These are phyloP conservation scores for Arrhamphus sclerolepis DNA, from an alignment of 2,797 vertebrate genomes.

Conservation along the genomic window DNA sequence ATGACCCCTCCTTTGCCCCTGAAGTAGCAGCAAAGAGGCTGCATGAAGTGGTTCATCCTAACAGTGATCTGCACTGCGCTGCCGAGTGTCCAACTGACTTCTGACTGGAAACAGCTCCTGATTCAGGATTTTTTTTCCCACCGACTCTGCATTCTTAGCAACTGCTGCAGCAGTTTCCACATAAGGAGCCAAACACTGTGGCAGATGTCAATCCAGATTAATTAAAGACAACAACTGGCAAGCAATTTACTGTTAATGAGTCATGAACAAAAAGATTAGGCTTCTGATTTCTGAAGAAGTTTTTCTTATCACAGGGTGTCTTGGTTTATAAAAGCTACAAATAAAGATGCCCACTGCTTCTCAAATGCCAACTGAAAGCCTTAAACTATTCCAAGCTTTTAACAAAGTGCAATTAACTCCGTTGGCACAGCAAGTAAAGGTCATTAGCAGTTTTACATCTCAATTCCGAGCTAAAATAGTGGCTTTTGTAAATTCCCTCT, in stretches of 20 bases:
- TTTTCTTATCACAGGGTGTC: constrained; percentile 1
- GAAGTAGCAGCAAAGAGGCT: constrained; percentile 32
- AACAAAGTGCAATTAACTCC: constrained; percentile 46
- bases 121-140: constrained; percentile 38
- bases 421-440: constrained; percentile 29
- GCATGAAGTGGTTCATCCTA: constrained; percentile 39
- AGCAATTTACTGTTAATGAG: constrained; percentile 39
- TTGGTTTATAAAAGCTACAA: constrained; percentile 18
- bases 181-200: constrained; percentile 30
- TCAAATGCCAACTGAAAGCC: constrained; percentile 14
- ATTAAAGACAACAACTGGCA: constrained; percentile 35
- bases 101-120: constrained; percentile 38
- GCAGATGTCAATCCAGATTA: constrained; percentile 49
- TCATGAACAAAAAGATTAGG: constrained; percentile 14
- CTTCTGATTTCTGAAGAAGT: constrained; percentile 32
- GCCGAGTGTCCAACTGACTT: constrained; percentile 52
- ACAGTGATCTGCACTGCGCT: constrained; percentile 45
- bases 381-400: constrained; percentile 32
- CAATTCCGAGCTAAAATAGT: constrained; percentile 5
- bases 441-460: constrained; percentile 23
- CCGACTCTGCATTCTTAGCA: constrained; percentile 39
- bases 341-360: constrained; percentile 30
- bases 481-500: background rate
- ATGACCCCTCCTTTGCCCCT: constrained; percentile 21
- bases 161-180: constrained; percentile 47